Conservation (phyloP, 2,888 invertebrate genomes). For the Drosophila anceps region DNA sequence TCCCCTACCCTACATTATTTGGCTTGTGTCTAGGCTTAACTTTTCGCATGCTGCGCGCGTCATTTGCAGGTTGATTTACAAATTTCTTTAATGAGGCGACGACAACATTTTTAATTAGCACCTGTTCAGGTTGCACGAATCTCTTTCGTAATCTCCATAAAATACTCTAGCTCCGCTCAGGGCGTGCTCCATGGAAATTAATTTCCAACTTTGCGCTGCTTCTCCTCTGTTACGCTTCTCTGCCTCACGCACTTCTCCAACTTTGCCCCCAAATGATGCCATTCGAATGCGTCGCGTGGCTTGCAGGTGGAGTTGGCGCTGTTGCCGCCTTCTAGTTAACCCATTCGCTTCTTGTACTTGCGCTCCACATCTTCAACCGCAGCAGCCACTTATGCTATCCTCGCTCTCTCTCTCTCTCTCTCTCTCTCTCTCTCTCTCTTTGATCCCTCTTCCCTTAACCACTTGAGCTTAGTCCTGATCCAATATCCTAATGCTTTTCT, state of each 20-base stretch:
- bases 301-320: background rate
- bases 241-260: constrained; percentile 39
- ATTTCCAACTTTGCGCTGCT: constrained; percentile 63
- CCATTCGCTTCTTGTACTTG: constrained; percentile 24
- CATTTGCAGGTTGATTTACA: constrained; percentile 71
- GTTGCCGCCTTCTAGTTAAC: constrained; percentile 19
- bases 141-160: constrained; percentile 58
- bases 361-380: constrained; percentile 41
- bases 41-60: constrained; percentile 49
- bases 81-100: constrained; percentile 83
- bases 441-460: background rate
- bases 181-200: constrained; percentile 58
- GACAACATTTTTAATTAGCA: constrained; percentile 85
- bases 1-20: constrained; percentile 11
- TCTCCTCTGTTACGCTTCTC: constrained; percentile 15
- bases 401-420: no score
- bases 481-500: constrained; percentile 62
- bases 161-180: constrained; percentile 34
- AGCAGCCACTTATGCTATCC: constrained; percentile 25
- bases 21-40: constrained; percentile 23
- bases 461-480: constrained; percentile 37
- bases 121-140: constrained; percentile 66
- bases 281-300: constrained; percentile 47
- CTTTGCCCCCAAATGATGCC: constrained; percentile 38
- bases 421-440: no score